These are phyloP conservation scores for Eristalis tenax DNA, from an alignment of 2,888 invertebrate genomes.

Conservation along the genomic window DNA sequence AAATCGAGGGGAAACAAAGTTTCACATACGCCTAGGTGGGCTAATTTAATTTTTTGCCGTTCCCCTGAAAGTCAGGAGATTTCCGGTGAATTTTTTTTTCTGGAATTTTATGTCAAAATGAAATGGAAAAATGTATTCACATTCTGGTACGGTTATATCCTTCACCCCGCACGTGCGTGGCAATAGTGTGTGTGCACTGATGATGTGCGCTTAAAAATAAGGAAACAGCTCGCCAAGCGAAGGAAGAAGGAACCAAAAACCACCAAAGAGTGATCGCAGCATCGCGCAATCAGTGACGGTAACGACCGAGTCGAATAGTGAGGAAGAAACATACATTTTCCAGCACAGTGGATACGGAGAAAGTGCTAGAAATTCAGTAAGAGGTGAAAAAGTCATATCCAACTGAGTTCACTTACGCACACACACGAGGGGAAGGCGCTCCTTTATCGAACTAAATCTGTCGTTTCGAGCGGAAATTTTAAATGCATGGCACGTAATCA, in stretches of 20 bases:
- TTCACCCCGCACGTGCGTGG: constrained; percentile 23
- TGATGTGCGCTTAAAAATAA: constrained; percentile 11
- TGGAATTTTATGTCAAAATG: constrained; percentile 34
- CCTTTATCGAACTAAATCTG: constrained; percentile 59
- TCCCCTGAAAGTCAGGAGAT: constrained; percentile 30
- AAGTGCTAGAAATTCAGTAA: constrained; percentile 49
- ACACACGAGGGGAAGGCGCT: not conserved
- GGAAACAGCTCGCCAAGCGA: constrained; percentile 8
- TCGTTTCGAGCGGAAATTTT: constrained; percentile 49
- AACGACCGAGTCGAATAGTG: constrained; percentile 18
- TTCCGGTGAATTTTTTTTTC: constrained; percentile 5
- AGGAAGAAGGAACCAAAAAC: constrained; percentile 8
- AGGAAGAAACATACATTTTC: constrained; percentile 15
- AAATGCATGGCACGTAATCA: constrained; percentile 69
- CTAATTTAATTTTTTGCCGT: constrained; percentile 11
- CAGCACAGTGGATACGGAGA: not conserved
- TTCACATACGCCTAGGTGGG: constrained; percentile 61
- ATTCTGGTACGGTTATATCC: constrained; percentile 39
- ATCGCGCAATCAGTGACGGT: constrained; percentile 21
- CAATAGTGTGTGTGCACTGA: constrained; percentile 23
- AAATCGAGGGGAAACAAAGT: constrained; percentile 24
- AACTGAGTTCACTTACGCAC: not conserved
- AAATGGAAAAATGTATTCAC: constrained; percentile 58
- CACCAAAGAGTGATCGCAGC: constrained; percentile 21
- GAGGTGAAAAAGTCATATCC: constrained; percentile 57